These are phyloP conservation scores for Callocephalon fimbriatum DNA, from an alignment of 2,113 vertebrate species.

Conservation along the genomic window DNA sequence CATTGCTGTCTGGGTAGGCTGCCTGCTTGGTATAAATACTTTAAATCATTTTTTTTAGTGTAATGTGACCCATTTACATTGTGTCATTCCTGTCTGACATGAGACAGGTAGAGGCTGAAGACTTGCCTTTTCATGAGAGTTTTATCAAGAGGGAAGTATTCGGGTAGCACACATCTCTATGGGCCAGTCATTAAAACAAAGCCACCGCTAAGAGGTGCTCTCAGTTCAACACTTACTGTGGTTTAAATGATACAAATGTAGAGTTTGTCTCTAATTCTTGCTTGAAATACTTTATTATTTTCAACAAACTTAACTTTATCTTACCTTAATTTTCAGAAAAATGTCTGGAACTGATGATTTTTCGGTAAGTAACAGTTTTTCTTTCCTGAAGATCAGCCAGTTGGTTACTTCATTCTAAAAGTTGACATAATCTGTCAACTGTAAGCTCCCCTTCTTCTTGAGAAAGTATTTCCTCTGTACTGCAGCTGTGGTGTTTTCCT, in stretches of 20 bases:
- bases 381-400: constrained; percentile 31
- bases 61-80: neutral
- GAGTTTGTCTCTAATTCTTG: neutral
- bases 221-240: neutral
- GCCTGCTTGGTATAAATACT: neutral
- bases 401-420: neutral
- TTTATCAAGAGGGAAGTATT: neutral
- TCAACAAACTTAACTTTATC: constrained; percentile 58
- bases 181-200: neutral
- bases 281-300: constrained; percentile 21
- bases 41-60: neutral
- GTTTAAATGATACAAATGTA: neutral
- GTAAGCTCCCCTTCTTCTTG: neutral
- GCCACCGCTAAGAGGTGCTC: neutral
- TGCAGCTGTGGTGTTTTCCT: neutral
- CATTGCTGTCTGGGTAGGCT: neutral
- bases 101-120: neutral
- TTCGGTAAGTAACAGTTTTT: constrained; percentile 71
- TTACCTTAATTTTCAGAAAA: constrained; percentile 70
- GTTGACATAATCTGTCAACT: neutral
- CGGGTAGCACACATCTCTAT: neutral
- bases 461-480: neutral
- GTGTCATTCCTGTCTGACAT: neutral
- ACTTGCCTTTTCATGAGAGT: neutral
- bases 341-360: constrained; percentile 78